Conservation (phyloP, 2,113 vertebrate species). For the Laticauda laticaudata region DNA sequence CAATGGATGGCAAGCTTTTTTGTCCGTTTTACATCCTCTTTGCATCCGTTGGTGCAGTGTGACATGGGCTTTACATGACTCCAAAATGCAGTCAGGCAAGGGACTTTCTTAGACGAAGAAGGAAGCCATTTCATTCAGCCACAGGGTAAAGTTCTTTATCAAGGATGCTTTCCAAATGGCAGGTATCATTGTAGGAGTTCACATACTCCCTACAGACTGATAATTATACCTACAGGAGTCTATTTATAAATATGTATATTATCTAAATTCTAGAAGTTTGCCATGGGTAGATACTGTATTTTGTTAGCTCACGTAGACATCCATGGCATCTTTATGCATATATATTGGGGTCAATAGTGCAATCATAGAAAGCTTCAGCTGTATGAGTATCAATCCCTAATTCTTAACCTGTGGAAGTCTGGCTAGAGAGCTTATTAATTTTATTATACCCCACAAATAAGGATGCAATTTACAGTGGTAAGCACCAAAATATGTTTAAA, state of each 20-base stretch:
- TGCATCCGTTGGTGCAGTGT: too few species aligned
- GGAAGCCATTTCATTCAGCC: not conserved
- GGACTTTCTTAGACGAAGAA: not conserved
- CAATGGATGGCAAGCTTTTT: too few species aligned
- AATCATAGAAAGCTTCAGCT: not conserved
- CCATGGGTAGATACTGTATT: not conserved
- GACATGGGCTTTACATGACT: too few species aligned
- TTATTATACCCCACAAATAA: not conserved
- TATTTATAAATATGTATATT: slow-evolving; percentile 15
- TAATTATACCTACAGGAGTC: not conserved
- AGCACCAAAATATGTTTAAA: not conserved
- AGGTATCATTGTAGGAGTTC: not conserved
- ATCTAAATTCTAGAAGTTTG: not conserved
- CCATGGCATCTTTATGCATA: slow-evolving; percentile 1
- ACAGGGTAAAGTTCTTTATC: not conserved
- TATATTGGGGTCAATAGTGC: not conserved
- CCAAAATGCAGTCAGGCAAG: not conserved
- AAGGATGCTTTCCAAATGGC: not conserved
- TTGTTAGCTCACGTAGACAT: not conserved
- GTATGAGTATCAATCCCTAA: not conserved
- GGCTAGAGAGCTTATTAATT: not conserved
- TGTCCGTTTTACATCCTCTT: too few species aligned
- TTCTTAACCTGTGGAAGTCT: not conserved
- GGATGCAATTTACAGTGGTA: not conserved
- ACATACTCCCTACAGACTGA: not conserved